Conservation (phyloP, 2,113 vertebrate species). For the Pachycephala philippinensis region DNA sequence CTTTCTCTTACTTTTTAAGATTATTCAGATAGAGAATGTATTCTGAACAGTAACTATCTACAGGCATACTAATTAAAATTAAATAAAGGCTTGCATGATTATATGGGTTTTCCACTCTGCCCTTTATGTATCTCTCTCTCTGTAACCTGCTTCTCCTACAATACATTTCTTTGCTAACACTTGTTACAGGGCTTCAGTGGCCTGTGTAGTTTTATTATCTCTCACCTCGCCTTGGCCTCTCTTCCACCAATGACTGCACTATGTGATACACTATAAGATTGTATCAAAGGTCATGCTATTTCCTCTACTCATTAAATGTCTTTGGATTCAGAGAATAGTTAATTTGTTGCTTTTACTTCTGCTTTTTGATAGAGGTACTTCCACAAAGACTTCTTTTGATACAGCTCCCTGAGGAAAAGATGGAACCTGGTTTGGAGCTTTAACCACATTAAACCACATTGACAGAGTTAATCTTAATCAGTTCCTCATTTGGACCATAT, state of each 20-base stretch:
- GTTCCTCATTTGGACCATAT: background rate
- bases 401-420: background rate
- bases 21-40: background rate
- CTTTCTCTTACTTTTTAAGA: background rate
- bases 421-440: background rate
- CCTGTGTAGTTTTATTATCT: background rate
- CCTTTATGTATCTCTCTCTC: background rate
- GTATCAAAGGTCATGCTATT: background rate
- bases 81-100: background rate
- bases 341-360: background rate
- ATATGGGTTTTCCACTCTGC: background rate
- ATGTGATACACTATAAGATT: background rate
- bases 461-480: background rate
- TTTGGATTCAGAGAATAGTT: background rate
- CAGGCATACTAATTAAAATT: background rate
- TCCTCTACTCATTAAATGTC: background rate
- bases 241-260: background rate
- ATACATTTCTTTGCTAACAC: background rate
- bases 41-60: background rate
- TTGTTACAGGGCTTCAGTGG: background rate
- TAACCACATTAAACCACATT: background rate
- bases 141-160: background rate
- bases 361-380: background rate
- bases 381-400: background rate
- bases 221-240: background rate